Conservation (phyloP, 2,888 invertebrate species). For the Acleris emargana region DNA sequence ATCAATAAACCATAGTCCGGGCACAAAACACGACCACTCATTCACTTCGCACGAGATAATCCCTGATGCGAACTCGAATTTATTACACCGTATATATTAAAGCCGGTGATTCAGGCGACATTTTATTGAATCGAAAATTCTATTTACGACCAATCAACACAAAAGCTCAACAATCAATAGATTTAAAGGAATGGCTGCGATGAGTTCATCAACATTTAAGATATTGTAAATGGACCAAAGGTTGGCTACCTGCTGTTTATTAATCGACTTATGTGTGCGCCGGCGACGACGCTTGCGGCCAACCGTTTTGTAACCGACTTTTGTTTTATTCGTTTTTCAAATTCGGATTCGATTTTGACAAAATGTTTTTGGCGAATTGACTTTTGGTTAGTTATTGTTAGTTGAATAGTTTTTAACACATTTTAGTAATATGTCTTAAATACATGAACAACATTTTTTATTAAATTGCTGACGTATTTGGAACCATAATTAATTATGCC, state of each 20-base stretch:
- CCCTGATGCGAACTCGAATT: constrained; percentile 38
- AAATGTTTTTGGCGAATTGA: neutral
- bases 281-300: constrained; percentile 31
- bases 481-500: no score
- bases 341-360: constrained; percentile 17
- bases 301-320: constrained; percentile 31
- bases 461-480: no score
- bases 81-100: constrained; percentile 45
- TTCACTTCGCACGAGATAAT: constrained; percentile 25
- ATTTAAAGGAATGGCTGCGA: constrained; percentile 65
- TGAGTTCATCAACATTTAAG: constrained; percentile 79
- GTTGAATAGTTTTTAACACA: no score
- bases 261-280: constrained; percentile 49
- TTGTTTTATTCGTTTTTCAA: constrained; percentile 20
- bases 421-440: no score
- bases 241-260: constrained; percentile 79
- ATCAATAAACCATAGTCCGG: constrained; percentile 29
- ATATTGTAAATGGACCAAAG: constrained; percentile 65
- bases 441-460: no score
- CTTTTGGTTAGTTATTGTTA: neutral
- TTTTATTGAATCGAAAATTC: constrained; percentile 58
- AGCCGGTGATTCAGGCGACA: constrained; percentile 48
- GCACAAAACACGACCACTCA: constrained; percentile 30
- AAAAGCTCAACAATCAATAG: constrained; percentile 61
- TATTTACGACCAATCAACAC: constrained; percentile 58